Conservation (phyloP, 2,888 invertebrate species). For the Anthrax anthrax region DNA sequence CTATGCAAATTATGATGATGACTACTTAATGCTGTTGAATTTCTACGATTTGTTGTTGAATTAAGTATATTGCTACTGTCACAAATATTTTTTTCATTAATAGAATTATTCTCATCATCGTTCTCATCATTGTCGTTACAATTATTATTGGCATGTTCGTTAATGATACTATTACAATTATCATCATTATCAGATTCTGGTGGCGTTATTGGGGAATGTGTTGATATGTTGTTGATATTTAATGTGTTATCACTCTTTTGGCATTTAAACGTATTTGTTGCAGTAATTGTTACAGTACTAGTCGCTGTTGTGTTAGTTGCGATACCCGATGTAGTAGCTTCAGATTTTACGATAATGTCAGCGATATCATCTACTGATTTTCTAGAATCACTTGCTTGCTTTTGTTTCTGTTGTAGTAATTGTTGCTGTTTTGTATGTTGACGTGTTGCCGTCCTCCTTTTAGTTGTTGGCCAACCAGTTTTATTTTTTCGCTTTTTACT, state of each 20-base stretch:
- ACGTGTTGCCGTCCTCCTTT: constrained; percentile 24
- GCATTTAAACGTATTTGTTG: neutral
- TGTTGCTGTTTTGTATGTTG: constrained; percentile 13
- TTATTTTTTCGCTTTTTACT: constrained; percentile 42
- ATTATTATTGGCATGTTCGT: neutral
- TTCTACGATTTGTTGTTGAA: no score
- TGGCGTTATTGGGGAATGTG: constrained; percentile 17
- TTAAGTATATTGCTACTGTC: neutral
- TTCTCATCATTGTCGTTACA: neutral
- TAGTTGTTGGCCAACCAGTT: constrained; percentile 67
- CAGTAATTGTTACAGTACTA: no score
- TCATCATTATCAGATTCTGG: constrained; percentile 15
- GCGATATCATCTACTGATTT: no score
- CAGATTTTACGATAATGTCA: no score
- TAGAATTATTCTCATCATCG: neutral
- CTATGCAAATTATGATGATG: no score
- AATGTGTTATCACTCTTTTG: neutral
- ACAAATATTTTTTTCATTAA: neutral
- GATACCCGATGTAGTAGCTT: no score
- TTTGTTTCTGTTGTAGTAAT: constrained; percentile 12
- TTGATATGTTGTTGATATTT: neutral
- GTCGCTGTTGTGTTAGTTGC: no score
- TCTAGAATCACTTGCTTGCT: neutral
- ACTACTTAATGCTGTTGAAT: no score
- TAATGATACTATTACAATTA: neutral